Evolutionary conservation across 1,140 invertebrate species (phyloP).

Genomic region (Temnothorax longispinosus): DNA sequence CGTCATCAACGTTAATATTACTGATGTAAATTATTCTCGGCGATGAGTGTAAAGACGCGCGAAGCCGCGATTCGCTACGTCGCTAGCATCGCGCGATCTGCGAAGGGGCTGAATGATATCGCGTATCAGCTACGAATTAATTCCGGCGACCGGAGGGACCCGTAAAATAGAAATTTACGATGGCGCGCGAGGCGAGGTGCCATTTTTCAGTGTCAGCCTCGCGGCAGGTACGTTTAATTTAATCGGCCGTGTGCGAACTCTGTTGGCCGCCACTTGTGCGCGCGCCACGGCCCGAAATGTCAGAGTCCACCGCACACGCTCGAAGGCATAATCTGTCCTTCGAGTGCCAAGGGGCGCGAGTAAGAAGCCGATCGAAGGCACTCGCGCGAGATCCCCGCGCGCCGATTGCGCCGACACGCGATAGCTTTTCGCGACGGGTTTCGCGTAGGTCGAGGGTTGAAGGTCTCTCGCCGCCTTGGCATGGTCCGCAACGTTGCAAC

Average conservation of each 20-base stretch:
- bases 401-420: conserved; percentile 66
- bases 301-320: conserved; percentile 16
- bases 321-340: conserved; percentile 69
- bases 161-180: conserved; percentile 52
- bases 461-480: conserved; percentile 66
- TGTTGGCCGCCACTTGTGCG: background rate
- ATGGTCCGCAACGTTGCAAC: conserved; percentile 37
- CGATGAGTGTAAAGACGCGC: background rate
- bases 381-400: conserved; percentile 47
- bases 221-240: conserved; percentile 62
- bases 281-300: conserved; percentile 16
- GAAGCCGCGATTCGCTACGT: background rate
- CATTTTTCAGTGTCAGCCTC: conserved; percentile 56
- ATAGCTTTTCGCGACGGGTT: conserved; percentile 58
- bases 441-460: conserved; percentile 76
- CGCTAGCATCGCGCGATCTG: background rate
- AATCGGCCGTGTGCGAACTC: conserved; percentile 44
- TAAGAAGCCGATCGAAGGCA: conserved; percentile 63
- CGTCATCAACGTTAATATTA: background rate
- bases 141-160: conserved; percentile 6
- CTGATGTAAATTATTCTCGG: background rate
- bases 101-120: background rate
- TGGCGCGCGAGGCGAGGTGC: conserved; percentile 12
- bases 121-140: conserved; percentile 53
- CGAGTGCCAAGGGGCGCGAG: conserved; percentile 52